Conservation (phyloP, 2,797 vertebrate species). For the Pangasius djambal region DNA sequence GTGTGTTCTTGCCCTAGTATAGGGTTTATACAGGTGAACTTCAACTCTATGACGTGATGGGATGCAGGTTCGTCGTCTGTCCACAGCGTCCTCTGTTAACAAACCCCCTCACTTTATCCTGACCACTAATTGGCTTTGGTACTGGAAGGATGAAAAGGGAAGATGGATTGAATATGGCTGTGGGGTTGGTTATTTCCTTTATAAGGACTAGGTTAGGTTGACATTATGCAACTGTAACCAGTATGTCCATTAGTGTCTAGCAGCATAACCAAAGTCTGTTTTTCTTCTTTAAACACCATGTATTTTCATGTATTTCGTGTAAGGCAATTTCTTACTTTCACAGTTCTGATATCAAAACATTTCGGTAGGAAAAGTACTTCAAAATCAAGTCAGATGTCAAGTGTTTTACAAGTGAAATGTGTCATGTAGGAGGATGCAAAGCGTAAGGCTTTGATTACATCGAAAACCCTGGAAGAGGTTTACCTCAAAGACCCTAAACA, state of each 20-base stretch:
- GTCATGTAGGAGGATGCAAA: slow-evolving; percentile 65
- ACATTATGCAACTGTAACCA: not conserved
- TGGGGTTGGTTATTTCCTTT: slow-evolving; percentile 69
- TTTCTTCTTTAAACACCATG: not conserved
- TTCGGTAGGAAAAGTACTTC: not conserved
- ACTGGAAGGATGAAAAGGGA: slow-evolving; percentile 81
- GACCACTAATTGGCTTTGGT: slow-evolving; percentile 93
- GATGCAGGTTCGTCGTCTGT: slow-evolving; percentile 80
- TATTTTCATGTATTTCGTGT: not conserved
- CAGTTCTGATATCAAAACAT: not conserved
- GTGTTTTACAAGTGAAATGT: not conserved
- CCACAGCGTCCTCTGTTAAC: slow-evolving; percentile 85
- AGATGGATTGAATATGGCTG: slow-evolving; percentile 84
- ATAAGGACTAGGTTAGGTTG: not conserved
- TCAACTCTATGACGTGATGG: slow-evolving; percentile 75
- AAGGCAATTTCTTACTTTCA: not conserved
- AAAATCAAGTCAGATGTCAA: not conserved
- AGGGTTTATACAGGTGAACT: slow-evolving; percentile 69
- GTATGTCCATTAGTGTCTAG: not conserved
- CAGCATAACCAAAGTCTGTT: not conserved
- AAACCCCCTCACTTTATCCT: slow-evolving; percentile 86
- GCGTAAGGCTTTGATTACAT: slow-evolving; percentile 69
- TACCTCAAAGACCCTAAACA: slow-evolving; percentile 72
- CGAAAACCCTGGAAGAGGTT: slow-evolving; percentile 83
- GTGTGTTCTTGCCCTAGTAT: slow-evolving; percentile 10